phyloP scores from a whole-genome alignment of 2,888 invertebrate species.

The Ernsta delagoae region DNA sequence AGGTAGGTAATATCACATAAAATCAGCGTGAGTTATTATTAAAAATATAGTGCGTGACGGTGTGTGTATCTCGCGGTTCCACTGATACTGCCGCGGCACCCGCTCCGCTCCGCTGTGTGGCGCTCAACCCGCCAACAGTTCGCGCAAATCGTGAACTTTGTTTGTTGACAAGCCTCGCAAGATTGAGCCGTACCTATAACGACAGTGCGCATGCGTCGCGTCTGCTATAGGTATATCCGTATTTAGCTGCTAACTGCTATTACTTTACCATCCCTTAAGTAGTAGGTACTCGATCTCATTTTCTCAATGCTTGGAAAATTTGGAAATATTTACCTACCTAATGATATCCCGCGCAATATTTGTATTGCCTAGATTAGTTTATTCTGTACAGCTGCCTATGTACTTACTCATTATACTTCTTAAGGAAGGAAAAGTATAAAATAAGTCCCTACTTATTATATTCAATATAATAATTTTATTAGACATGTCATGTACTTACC shows the following conservation, averaged over 20 bases:
- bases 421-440: too few relatives aligned
- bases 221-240: too few relatives aligned
- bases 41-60: conserved; percentile 46
- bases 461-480: too few relatives aligned
- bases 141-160: conserved; percentile 30
- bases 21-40: conserved; percentile 47
- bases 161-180: conserved; percentile 45
- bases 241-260: background rate
- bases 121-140: conserved; percentile 44
- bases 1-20: too few relatives aligned
- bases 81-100: conserved; percentile 67
- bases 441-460: too few relatives aligned
- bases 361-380: too few relatives aligned
- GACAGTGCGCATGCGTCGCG: conserved; percentile 49
- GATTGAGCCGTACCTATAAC: conserved; percentile 48
- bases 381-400: too few relatives aligned
- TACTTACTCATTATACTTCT: too few relatives aligned
- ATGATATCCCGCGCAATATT: too few relatives aligned
- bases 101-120: too few relatives aligned
- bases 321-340: too few relatives aligned
- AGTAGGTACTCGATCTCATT: conserved; percentile 18
- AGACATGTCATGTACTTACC: too few relatives aligned
- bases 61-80: conserved; percentile 60
- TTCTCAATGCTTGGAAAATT: background rate
- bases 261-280: conserved; percentile 24